Evolutionary conservation across 1,140 invertebrate species (phyloP), one percentile per base, ranked within the genome.

Genomic region (Drosophila sucinea): DNA sequence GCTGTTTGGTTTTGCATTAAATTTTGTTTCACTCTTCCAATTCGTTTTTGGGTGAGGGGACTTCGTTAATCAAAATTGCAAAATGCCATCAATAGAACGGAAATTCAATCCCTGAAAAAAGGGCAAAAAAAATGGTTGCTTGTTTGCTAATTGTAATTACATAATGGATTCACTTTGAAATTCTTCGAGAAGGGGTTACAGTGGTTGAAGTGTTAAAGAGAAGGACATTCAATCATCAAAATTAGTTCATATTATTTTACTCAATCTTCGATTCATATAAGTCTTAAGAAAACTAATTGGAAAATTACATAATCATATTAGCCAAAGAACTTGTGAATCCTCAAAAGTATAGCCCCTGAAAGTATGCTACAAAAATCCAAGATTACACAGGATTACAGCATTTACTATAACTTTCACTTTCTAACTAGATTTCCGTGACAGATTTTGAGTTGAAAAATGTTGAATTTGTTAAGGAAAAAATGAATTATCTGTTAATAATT

Each of bases 11-110:
- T 61, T 41, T 25, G 32, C 56, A 32, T 58, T 73, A 63, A 54
- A 40, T 60, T 67, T 32, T 60, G 17, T 56, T 25, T 30, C 1
- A 57, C 67, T 41, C 27, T 17, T 32, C 27, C n/a, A 5, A 25
- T 30, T 29, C 25, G 33, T 29, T 40, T 10, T 6, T 3, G 1
- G 8, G 30, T 10, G 25, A 47, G n/a, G 27, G 5, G 3, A 25
- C 76, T 82, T 87, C 79, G 76, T 73, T 86, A 83, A 87, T 86
- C 73, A 77, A 87, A 70, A 86, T 51, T 83, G 67, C 60, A 79
- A 80, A 51, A 82, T 87, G 79, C 74, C 79, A 86, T 86, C 83
- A 86, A 87, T 86, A 77, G 67, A 79, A 87, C 76, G 83, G 83
- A 83, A 79, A 65, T 67, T 27, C 32, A 65, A 56, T 32, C 29